Evolutionary conservation across 2,113 vertebrate genomes (phyloP), one percentile per base, ranked within the genome.

Genomic region (Bujurquina vittata): DNA sequence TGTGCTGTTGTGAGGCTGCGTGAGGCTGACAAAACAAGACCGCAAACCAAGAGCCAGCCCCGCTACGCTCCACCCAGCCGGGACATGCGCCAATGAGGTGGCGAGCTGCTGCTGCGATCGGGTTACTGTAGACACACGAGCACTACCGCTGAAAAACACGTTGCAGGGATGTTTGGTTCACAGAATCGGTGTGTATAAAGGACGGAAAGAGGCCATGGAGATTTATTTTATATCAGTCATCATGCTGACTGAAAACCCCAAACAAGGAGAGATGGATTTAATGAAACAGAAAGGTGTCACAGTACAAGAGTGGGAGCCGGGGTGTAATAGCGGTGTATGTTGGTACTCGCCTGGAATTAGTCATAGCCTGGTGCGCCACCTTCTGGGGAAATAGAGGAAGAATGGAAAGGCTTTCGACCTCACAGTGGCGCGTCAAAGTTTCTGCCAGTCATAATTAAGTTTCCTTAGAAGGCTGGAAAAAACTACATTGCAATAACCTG

Each of bases 1-100:
- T 20, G 86, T 57, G 26, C 79, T 89, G 73, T 6, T 40, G 62
- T 23, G 75, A 59, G 43, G 57, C 40, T 22, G 65, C 26, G 76
- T 11, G 74, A 59, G 46, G 54, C 35, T 29, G 61, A 87, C 43
- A 46, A 72, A 74, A 74, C 84, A 88, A 59, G 40, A 77, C 67
- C 59, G 79, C 78, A 89, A 52, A 84, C 56, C 83, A 81, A 67
- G 86, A 91, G 84, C 57, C 77, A 75, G 86, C 81, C 80, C 79
- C 40, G 60, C 80, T 55, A 75, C 37, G 90, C 92, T 86, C 89
- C 91, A 72, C 92, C 92, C 91, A 88, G 10, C 67, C 67, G 37
- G 63, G 88, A 81, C 83, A 14, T 60, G 89, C 63, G 80, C 93
- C 88, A 91, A 89, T 84, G 73, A 87, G 77, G 63, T 67, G 4